Evolutionary conservation across 2,113 vertebrate genomes (phyloP).

Genomic region (Alligator mississippiensis): DNA sequence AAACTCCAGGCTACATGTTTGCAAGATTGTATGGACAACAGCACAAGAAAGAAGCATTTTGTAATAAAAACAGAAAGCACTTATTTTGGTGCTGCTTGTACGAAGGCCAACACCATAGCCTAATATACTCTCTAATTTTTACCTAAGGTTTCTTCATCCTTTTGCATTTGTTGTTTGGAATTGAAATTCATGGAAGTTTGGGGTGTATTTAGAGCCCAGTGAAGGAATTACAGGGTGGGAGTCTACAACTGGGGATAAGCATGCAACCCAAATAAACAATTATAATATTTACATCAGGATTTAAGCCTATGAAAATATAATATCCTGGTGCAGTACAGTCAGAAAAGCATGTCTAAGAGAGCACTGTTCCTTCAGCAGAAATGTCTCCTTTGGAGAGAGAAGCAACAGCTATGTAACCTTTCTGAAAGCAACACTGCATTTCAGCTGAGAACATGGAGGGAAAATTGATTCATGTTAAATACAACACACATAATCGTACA

Average conservation of each 20-base stretch:
- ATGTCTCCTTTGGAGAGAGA: neutral
- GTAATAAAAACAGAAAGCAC: neutral
- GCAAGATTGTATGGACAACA: neutral
- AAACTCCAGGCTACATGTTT: neutral
- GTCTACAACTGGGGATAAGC: neutral
- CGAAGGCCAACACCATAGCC: neutral
- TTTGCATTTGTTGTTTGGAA: neutral
- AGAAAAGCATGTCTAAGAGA: neutral
- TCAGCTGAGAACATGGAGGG: neutral
- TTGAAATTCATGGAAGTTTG: neutral
- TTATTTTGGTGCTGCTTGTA: neutral
- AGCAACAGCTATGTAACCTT: neutral
- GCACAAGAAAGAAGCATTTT: neutral
- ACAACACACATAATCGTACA: neutral
- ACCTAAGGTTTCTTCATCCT: neutral
- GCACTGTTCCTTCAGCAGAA: neutral
- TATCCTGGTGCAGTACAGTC: neutral
- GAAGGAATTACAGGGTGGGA: neutral
- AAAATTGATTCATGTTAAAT: neutral
- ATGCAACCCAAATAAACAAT: neutral
- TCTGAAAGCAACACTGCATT: neutral
- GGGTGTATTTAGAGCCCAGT: neutral
- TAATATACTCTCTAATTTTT: neutral
- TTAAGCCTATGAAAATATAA: neutral
- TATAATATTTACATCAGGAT: neutral